Evolutionary conservation across 2,888 invertebrate species (phyloP).

Genomic region (Exephanes ischioxanthus): DNA sequence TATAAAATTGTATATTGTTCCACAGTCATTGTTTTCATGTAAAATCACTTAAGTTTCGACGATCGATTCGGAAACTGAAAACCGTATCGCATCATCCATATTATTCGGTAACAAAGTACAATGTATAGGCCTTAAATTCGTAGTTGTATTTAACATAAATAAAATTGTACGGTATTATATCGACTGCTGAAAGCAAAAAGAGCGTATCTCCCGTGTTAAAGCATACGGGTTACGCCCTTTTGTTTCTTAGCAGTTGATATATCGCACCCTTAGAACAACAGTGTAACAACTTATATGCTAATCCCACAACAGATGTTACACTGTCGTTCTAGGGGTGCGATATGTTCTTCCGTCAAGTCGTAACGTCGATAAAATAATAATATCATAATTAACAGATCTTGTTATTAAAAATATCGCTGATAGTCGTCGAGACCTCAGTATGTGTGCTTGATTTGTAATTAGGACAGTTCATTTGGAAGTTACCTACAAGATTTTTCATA

Average conservation of each 20-base stretch:
- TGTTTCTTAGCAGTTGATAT: neutral
- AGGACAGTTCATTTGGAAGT: slow-evolving; percentile 12
- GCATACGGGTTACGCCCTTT: neutral
- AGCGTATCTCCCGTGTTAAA: neutral
- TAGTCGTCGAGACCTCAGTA: neutral
- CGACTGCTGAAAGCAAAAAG: neutral
- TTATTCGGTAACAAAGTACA: slow-evolving; percentile 15
- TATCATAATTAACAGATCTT: slow-evolving; percentile 51
- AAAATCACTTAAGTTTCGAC: slow-evolving; percentile 24
- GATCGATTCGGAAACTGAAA: slow-evolving; percentile 21
- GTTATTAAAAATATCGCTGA: slow-evolving; percentile 21
- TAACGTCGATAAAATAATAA: slow-evolving; percentile 53
- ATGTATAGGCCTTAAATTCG: neutral
- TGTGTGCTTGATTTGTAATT: neutral
- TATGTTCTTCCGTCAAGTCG: slow-evolving; percentile 13
- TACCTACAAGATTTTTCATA: slow-evolving; percentile 10
- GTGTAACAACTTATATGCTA: no score
- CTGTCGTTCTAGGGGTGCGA: no score
- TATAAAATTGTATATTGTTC: slow-evolving; percentile 48
- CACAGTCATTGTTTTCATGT: slow-evolving; percentile 25
- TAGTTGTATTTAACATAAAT: neutral
- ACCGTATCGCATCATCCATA: neutral
- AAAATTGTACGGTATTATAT: neutral
- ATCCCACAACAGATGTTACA: no score
- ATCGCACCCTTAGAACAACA: no score